phyloP scores from a whole-genome alignment of 2,797 vertebrate species.

The Epinephelus awoara region DNA sequence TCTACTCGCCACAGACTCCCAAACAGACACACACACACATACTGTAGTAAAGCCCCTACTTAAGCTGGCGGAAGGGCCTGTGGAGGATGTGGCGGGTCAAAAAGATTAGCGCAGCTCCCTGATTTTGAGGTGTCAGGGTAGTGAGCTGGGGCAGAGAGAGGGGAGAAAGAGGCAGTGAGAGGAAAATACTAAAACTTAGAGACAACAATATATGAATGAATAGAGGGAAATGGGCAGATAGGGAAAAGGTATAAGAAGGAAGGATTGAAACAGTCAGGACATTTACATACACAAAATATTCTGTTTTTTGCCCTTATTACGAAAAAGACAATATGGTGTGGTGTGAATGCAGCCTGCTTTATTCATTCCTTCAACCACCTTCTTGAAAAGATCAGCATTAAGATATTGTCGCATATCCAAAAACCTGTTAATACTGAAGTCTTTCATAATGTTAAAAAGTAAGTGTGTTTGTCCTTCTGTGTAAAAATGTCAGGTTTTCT shows the following conservation, averaged over 20 bases:
- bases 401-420: no score
- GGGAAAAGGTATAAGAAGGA: neutral
- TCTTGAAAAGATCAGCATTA: no score
- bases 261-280: neutral
- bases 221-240: neutral
- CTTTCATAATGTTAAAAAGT: no score
- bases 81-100: constrained; percentile 68
- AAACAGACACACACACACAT: constrained; percentile 48
- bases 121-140: constrained; percentile 63
- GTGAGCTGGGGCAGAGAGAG: constrained; percentile 28
- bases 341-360: no score
- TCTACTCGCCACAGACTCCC: neutral
- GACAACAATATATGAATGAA: neutral
- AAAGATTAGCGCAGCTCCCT: constrained; percentile 69
- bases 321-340: no score
- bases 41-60: constrained; percentile 58
- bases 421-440: no score
- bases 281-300: no score
- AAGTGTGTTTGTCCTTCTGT: no score
- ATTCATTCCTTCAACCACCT: no score
- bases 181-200: neutral
- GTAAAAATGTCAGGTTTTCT: no score
- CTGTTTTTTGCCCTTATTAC: no score
- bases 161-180: neutral
- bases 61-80: constrained; percentile 62